Evolutionary conservation across 2,888 invertebrate genomes (phyloP).

Genomic region (Trachelus iudaicus): DNA sequence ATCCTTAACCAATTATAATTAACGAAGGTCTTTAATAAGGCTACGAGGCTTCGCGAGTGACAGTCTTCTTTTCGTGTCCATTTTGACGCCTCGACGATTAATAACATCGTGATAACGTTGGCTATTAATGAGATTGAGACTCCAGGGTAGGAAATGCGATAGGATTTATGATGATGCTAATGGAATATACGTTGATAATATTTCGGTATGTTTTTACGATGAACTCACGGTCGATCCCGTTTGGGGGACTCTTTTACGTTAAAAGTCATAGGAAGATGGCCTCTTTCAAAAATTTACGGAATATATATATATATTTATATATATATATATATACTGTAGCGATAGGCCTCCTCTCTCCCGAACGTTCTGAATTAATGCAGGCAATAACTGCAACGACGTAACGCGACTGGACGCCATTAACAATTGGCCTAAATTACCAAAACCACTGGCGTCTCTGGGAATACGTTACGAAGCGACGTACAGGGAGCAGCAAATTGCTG

Average conservation of each 20-base stretch:
- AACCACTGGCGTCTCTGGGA: slow-evolving; percentile 6
- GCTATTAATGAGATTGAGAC: neutral
- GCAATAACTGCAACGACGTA: neutral
- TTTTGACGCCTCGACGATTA: neutral
- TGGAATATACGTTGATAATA: neutral
- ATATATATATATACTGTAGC: neutral
- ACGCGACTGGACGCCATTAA: neutral
- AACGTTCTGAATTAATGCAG: neutral
- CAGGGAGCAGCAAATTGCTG: neutral
- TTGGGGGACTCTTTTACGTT: neutral
- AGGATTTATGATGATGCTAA: neutral
- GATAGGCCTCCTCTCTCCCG: too few species aligned
- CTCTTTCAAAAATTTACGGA: neutral
- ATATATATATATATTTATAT: neutral
- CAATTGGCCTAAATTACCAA: slow-evolving; percentile 12
- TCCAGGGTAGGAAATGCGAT: neutral
- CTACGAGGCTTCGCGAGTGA: neutral
- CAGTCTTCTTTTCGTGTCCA: neutral
- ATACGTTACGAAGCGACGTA: neutral
- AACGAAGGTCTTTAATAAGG: neutral
- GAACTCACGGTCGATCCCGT: neutral
- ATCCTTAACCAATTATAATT: neutral
- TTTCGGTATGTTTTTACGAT: neutral
- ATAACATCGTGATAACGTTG: neutral
- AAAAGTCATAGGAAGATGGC: neutral